Percentiles rank a stretch among this genome's conserved stretches.
These are phyloP conservation scores for Chrysocyon brachyurus DNA, from an alignment of 2,797 vertebrate species.

Conservation along the genomic window DNA sequence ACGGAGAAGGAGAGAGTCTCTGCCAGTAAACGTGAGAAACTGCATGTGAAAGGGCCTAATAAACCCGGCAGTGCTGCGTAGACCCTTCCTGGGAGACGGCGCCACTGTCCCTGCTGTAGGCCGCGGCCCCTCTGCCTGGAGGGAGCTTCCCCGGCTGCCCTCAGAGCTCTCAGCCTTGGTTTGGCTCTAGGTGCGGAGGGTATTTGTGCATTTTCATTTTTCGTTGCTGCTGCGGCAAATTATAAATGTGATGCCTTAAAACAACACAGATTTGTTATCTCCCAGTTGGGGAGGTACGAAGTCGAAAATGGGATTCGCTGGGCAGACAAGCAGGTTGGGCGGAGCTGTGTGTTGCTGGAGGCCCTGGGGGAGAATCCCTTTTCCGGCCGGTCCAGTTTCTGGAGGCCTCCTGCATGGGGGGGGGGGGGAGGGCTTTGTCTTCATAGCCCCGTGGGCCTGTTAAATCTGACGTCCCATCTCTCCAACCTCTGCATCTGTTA, in stretches of 20 bases:
- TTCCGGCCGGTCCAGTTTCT: neutral
- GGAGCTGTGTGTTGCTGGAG: neutral
- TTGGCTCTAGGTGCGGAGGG: neutral
- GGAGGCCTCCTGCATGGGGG: neutral
- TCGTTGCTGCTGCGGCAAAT: neutral
- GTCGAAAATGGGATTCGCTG: neutral
- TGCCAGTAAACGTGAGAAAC: neutral
- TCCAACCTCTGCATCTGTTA: neutral
- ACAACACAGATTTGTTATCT: neutral
- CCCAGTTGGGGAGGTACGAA: neutral
- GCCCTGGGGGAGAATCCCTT: neutral
- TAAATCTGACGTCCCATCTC: neutral
- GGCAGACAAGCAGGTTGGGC: neutral
- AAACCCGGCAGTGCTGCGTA: neutral
- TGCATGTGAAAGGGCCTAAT: neutral
- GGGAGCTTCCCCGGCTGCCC: neutral
- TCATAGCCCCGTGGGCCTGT: too few species aligned
- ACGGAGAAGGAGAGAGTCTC: neutral
- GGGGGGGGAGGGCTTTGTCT: too few species aligned
- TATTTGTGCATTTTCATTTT: neutral
- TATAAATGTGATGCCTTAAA: neutral
- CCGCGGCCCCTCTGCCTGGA: neutral
- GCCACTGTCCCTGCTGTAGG: too few species aligned
- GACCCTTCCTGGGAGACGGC: neutral
- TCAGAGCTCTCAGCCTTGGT: neutral